These are phyloP conservation scores for Phenganax stokvisi DNA, from an alignment of 92 coral and sea anemone species.

Conservation along the genomic window DNA sequence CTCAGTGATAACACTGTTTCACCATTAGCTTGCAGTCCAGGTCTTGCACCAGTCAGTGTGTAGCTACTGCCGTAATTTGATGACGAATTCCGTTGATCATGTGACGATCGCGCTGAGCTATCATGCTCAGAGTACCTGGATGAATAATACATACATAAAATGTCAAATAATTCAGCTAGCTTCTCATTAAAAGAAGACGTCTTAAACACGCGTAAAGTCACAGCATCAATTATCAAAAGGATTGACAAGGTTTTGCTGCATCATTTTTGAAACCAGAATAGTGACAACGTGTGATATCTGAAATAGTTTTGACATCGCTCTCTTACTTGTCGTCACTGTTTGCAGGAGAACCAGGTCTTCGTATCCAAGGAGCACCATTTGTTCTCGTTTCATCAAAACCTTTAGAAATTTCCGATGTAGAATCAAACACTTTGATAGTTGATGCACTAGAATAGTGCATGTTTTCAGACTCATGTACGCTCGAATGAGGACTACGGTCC, in stretches of 20 bases:
- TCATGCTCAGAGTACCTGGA: slow-evolving; percentile 16
- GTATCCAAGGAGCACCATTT: slow-evolving; percentile 32
- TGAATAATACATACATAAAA: background rate
- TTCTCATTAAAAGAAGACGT: too few species aligned
- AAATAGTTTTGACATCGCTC: background rate
- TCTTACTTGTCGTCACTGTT: slow-evolving; percentile 32
- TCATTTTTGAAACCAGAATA: too few species aligned
- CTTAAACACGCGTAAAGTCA: too few species aligned
- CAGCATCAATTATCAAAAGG: too few species aligned
- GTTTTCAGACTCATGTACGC: background rate
- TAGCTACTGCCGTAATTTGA: slow-evolving; percentile 31
- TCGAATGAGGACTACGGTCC: slow-evolving; percentile 15
- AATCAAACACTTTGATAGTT: slow-evolving; percentile 16
- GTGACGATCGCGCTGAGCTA: background rate
- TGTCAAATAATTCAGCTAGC: too few species aligned
- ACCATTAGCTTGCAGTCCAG: background rate
- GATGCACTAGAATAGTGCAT: slow-evolving; percentile 17
- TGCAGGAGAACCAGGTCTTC: slow-evolving; percentile 32
- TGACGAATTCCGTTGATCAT: slow-evolving; percentile 1
- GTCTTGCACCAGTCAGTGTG: slow-evolving; percentile 18
- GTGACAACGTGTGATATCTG: background rate
- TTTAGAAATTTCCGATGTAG: slow-evolving; percentile 6
- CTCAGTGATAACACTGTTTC: slow-evolving; percentile 35
- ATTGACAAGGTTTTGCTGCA: too few species aligned
- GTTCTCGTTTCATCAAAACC: slow-evolving; percentile 13